Evolutionary conservation across 2,113 vertebrate species (phyloP).

Genomic region (Gadus macrocephalus): DNA sequence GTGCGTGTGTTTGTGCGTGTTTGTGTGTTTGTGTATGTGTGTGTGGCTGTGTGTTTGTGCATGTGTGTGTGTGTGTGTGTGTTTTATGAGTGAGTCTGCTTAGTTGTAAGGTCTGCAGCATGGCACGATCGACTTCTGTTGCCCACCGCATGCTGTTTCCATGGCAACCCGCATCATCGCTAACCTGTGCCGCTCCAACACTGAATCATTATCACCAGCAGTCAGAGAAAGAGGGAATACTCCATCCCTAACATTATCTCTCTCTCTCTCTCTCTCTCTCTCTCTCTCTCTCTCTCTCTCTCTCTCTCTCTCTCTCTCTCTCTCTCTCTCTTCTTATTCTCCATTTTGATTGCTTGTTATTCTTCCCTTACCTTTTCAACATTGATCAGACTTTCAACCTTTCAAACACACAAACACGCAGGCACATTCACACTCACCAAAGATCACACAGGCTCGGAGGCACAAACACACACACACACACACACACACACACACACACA

Average conservation of each 20-base stretch:
- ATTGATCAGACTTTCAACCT: background rate
- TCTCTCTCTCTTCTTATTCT: background rate
- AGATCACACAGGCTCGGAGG: background rate
- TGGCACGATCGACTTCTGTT: conserved; percentile 43
- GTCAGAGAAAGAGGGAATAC: conserved; percentile 52
- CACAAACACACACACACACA: conserved; percentile 7
- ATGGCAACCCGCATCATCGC: conserved; percentile 54
- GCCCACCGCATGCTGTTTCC: conserved; percentile 54
- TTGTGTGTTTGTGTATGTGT: background rate
- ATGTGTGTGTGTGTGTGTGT: background rate
- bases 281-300: too few species aligned
- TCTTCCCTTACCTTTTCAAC: too few species aligned
- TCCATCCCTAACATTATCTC: conserved; percentile 22
- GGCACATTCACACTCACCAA: background rate
- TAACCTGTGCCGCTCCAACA: conserved; percentile 51
- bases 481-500: background rate
- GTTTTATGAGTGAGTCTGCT: background rate
- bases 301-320: too few species aligned
- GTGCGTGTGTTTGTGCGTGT: background rate
- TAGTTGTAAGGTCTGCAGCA: conserved; percentile 33
- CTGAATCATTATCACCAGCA: conserved; percentile 57
- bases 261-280: too few species aligned
- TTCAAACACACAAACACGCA: background rate
- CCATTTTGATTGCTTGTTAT: background rate
- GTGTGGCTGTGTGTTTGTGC: background rate